These are phyloP conservation scores for Naja naja DNA, from an alignment of 2,113 vertebrate species.

Conservation along the genomic window DNA sequence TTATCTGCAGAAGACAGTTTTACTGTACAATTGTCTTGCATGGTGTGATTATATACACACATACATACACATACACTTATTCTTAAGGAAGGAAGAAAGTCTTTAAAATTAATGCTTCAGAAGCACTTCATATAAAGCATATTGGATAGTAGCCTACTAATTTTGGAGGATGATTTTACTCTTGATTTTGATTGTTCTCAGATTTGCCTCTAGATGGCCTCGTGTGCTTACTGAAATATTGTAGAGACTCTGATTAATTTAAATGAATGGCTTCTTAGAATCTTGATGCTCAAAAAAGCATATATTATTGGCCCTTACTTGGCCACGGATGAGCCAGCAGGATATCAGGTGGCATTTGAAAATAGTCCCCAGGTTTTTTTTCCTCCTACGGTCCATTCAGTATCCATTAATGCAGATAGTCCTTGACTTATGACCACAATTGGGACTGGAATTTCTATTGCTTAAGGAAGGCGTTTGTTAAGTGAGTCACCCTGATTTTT, in stretches of 20 bases:
- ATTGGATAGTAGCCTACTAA: not conserved
- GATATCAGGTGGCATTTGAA: not conserved
- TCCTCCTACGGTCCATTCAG: not conserved
- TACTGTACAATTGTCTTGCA: not conserved
- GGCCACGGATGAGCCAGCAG: not conserved
- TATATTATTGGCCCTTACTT: not conserved
- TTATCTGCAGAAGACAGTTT: not conserved
- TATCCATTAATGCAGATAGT: not conserved
- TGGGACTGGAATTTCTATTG: not conserved
- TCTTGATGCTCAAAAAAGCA: not conserved
- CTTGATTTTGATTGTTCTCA: not conserved
- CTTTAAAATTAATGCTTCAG: not conserved
- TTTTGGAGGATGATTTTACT: not conserved
- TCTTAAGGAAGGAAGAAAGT: not conserved
- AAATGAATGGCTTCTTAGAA: not conserved
- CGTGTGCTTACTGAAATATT: not conserved
- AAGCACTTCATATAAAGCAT: not conserved
- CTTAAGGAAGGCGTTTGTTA: not conserved
- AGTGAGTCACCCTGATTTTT: not conserved
- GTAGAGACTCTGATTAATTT: not conserved
- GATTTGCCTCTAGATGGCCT: conserved; percentile 5
- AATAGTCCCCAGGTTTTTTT: not conserved
- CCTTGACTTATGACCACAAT: not conserved
- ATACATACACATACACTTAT: not conserved
- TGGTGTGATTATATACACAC: not conserved